phyloP scores from a whole-genome alignment of 2,797 vertebrate species.

The Propithecus perrieri region DNA sequence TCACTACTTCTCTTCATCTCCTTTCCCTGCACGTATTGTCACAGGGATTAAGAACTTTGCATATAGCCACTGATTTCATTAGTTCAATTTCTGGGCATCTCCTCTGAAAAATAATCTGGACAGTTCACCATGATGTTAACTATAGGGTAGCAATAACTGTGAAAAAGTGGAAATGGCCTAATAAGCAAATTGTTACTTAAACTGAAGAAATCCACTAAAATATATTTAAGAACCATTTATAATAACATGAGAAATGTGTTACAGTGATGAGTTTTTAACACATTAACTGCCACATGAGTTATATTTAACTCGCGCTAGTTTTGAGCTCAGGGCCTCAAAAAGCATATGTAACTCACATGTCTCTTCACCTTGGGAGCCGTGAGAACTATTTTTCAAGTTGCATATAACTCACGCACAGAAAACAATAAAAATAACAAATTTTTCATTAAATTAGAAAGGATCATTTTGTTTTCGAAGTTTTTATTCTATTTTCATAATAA shows the following conservation, averaged over 20 bases:
- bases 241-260: not conserved
- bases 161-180: constrained; percentile 39
- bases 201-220: constrained; percentile 29
- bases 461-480: too few species aligned
- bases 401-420: too few species aligned
- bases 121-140: constrained; percentile 42
- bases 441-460: too few species aligned
- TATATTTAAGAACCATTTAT: constrained; percentile 46
- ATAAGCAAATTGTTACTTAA: not conserved
- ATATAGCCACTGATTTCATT: not conserved
- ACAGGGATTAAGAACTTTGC: not conserved
- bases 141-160: not conserved
- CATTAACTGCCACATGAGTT: too few species aligned
- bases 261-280: not conserved
- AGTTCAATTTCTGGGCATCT: constrained; percentile 1
- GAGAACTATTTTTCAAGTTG: too few species aligned
- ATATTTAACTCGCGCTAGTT: too few species aligned
- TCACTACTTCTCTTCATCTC: not conserved
- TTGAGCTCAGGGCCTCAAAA: too few species aligned
- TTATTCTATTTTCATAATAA: too few species aligned
- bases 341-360: too few species aligned
- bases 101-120: constrained; percentile 30
- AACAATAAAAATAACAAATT: too few species aligned
- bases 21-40: not conserved
- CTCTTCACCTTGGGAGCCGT: too few species aligned